These are phyloP conservation scores for Sipha flava DNA, from an alignment of 1,140 invertebrate species.

Conservation along the genomic window DNA sequence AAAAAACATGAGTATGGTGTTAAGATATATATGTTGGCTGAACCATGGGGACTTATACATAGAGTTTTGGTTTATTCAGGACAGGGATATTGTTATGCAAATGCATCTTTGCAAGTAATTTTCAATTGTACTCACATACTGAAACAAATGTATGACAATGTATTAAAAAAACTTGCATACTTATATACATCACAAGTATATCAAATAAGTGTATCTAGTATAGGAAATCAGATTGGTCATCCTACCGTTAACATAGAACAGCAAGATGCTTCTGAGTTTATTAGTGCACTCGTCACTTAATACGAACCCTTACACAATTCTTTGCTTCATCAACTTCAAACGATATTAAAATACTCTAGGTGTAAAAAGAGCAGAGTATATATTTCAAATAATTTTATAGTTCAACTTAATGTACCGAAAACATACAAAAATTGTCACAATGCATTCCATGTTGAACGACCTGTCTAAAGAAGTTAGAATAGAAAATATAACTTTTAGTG, in stretches of 20 bases:
- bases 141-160: no score
- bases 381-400: not conserved
- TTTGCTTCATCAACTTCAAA: no score
- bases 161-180: not conserved
- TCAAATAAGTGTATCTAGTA: not conserved
- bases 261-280: conserved; percentile 5
- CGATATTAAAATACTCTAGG: no score
- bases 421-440: not conserved
- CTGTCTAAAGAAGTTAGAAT: not conserved
- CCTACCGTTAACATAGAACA: not conserved
- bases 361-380: not conserved
- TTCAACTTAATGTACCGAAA: not conserved
- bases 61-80: no score
- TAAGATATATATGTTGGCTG: no score
- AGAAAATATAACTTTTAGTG: not conserved
- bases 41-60: no score
- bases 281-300: not conserved
- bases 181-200: not conserved
- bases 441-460: not conserved
- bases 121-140: no score
- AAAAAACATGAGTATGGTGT: no score
- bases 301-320: no score
- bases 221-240: not conserved
- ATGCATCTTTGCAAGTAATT: no score
- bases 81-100: no score